A percentile compares a stretch with the other conserved stretches of the same genome.
These are phyloP conservation scores for Epizoanthus ramosus DNA, from an alignment of 92 coral and sea anemone genomes.

Conservation along the genomic window DNA sequence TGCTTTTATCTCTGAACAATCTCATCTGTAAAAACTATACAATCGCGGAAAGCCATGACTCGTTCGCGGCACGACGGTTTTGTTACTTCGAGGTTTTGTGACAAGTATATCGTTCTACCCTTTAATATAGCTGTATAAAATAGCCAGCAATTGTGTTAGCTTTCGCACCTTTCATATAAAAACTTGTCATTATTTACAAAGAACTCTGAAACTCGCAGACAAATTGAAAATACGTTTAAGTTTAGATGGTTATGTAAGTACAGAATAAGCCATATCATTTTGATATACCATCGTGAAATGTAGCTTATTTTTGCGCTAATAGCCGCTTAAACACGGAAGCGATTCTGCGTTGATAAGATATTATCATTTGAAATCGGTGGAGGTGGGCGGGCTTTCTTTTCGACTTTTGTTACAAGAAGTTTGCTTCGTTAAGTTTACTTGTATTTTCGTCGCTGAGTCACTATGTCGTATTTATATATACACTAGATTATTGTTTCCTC, in stretches of 20 bases:
- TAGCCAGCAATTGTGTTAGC: slow-evolving; percentile 1
- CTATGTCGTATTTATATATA: slow-evolving; percentile 8
- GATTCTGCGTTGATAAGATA: slow-evolving; percentile 31
- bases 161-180: slow-evolving; percentile 9
- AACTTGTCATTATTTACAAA: slow-evolving; percentile 5
- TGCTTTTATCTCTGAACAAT: slow-evolving; percentile 7
- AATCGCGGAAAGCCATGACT: slow-evolving; percentile 21
- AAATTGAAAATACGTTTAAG: background rate
- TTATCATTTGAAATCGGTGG: slow-evolving; percentile 29
- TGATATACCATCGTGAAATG: slow-evolving; percentile 29
- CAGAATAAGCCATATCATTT: slow-evolving; percentile 11
- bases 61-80: background rate
- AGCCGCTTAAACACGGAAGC: slow-evolving; percentile 40
- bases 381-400: slow-evolving; percentile 42
- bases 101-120: background rate
- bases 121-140: background rate
- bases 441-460: background rate
- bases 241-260: slow-evolving; percentile 1
- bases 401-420: slow-evolving; percentile 16
- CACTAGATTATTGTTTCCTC: background rate
- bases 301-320: slow-evolving; percentile 20
- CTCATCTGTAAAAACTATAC: slow-evolving; percentile 3
- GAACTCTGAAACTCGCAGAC: background rate
- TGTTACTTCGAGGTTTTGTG: background rate
- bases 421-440: slow-evolving; percentile 20